A percentile compares a stretch with the other conserved stretches of the same genome.
These are phyloP conservation scores for Aphrophora alni DNA, from an alignment of 2,888 invertebrate species.

Conservation along the genomic window DNA sequence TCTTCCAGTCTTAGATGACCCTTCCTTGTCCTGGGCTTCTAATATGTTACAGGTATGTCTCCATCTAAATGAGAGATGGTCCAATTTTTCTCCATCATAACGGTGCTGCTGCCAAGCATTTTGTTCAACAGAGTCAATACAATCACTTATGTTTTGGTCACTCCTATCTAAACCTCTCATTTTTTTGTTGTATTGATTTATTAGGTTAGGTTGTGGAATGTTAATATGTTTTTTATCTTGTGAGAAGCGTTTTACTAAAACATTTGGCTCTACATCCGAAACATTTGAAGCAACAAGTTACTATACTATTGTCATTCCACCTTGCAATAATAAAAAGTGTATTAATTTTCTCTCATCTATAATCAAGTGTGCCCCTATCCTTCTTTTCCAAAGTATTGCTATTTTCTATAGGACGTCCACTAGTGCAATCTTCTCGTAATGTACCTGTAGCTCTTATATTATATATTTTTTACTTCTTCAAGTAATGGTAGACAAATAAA, in stretches of 20 bases:
- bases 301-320: no score
- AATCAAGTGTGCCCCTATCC: no score
- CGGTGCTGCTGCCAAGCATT: slow-evolving; percentile 50
- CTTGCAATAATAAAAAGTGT: no score
- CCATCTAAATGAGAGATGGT: slow-evolving; percentile 49
- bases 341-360: no score
- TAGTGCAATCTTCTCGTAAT: no score
- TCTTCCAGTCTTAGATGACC: neutral
- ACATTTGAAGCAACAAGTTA: no score
- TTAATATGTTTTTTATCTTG: neutral
- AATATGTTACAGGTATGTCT: slow-evolving; percentile 38
- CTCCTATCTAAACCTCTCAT: slow-evolving; percentile 39
- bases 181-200: slow-evolving; percentile 47
- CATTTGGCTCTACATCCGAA: no score
- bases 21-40: neutral
- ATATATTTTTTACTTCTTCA: no score
- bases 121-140: slow-evolving; percentile 50
- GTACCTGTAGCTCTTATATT: neutral
- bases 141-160: slow-evolving; percentile 52
- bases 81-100: slow-evolving; percentile 44
- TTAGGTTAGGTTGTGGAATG: no score
- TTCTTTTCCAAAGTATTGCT: no score
- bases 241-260: neutral
- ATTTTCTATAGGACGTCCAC: no score
- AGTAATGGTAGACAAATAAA: no score